phyloP scores from a whole-genome alignment of 2,797 vertebrate genomes.

The Liparis tanakae region DNA sequence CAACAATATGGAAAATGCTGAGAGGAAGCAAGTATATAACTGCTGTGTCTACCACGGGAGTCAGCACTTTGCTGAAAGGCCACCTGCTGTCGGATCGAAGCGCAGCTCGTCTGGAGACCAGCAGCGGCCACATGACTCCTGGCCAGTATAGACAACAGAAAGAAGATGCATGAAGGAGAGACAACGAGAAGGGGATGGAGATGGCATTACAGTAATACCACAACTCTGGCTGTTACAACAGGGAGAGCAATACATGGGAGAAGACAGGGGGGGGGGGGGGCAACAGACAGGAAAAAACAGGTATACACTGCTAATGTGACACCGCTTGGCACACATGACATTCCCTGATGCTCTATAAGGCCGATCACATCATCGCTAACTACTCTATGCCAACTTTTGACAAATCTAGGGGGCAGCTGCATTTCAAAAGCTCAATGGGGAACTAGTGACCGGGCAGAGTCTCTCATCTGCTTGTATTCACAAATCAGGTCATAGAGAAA shows the following conservation, averaged over 20 bases:
- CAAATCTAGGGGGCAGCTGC: neutral
- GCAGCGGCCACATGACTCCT: slow-evolving; percentile 43
- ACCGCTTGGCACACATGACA: slow-evolving; percentile 43
- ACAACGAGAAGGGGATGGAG: neutral
- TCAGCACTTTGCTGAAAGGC: slow-evolving; percentile 61
- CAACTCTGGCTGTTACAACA: neutral
- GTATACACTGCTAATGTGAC: slow-evolving; percentile 56
- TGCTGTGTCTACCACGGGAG: slow-evolving; percentile 36
- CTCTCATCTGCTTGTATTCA: neutral
- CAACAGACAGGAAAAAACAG: slow-evolving; percentile 40
- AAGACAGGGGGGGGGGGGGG: neutral
- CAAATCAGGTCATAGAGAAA: neutral
- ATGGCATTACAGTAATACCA: neutral
- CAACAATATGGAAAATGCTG: slow-evolving; percentile 35
- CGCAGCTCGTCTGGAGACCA: slow-evolving; percentile 43
- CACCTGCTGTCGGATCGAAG: slow-evolving; percentile 40
- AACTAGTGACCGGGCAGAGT: neutral
- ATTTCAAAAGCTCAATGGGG: neutral
- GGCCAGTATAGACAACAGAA: neutral
- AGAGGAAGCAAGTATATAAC: slow-evolving; percentile 30
- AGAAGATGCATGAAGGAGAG: neutral
- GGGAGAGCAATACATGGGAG: neutral
- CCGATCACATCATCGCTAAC: neutral
- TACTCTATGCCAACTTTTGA: neutral
- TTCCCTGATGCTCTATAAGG: slow-evolving; percentile 20